Base-by-base conservation (phyloP, 2,797 vertebrate genomes). In the Anguilla anguilla region DNA sequence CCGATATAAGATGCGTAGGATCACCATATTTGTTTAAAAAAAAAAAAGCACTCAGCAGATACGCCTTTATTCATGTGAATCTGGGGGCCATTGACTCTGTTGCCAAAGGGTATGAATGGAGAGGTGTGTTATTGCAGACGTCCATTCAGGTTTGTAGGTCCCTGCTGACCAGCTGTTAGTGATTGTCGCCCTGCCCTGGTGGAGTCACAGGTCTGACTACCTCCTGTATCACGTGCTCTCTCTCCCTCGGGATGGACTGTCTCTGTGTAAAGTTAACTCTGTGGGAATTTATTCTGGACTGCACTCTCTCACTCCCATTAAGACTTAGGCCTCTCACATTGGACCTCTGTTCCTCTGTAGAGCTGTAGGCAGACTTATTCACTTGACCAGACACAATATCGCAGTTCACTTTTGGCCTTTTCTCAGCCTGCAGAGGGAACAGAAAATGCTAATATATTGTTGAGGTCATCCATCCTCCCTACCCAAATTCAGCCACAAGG, bases 161-260 rank as follows among this genome's bases (percentile, higher is more conserved):
- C 81, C 86, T 83, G 86, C 81, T 83, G 86, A 61, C 86, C 86
- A 83, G 79, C 86, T 87, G 86, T 67, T 83, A 46, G 86, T 31
- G 59, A 43, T 61, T 74, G 86, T 61, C 43, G 53, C 39, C 31
- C 31, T 81, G 74, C 64, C 81, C 83, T 81, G 61, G 86, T 11
- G 43, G 79, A 51, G 46, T 51, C 83, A 59, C 83, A 31, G 51
- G n/a, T 59, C 83, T 55, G 10, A 0, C 51, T 55, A 35, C n/a
- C 51, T 84, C n/a, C 28, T 51, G 28, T 31, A 39, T 84, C 59
- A 57, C n/a, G 11, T 61, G n/a, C 57, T 59, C 83, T 7, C 53
- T 84, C 11, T 84, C 83, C 51, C 83, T 35, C 39, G 83, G 79
- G 79, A 82, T 51, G 79, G 79, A 51, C 79, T 51, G 79, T 51